Conservation (phyloP, 2,888 invertebrate genomes). For the Criorhina ranunculi region DNA sequence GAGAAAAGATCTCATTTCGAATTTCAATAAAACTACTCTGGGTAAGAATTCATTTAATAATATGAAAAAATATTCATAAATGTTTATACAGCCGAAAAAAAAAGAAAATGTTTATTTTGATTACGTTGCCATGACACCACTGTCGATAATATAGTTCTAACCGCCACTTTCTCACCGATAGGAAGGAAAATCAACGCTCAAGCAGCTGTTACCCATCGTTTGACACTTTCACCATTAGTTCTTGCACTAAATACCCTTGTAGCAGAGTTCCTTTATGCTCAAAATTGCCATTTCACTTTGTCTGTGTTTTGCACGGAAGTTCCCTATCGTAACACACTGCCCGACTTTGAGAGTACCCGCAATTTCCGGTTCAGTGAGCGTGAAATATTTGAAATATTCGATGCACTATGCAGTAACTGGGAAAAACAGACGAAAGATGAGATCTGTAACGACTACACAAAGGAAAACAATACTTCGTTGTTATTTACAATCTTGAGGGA, state of each 20-base stretch:
- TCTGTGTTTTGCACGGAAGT: slow-evolving; percentile 84
- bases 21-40: slow-evolving; percentile 82
- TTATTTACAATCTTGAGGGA: slow-evolving; percentile 77
- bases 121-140: slow-evolving; percentile 35
- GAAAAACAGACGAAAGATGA: slow-evolving; percentile 58
- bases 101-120: slow-evolving; percentile 52
- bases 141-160: slow-evolving; percentile 54
- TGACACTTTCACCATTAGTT: slow-evolving; percentile 81
- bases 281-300: slow-evolving; percentile 83
- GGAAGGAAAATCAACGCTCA: slow-evolving; percentile 80
- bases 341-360: slow-evolving; percentile 80
- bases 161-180: slow-evolving; percentile 57
- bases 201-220: slow-evolving; percentile 77
- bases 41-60: slow-evolving; percentile 79
- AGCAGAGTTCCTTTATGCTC: slow-evolving; percentile 83
- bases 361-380: slow-evolving; percentile 81
- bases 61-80: background rate
- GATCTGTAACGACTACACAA: slow-evolving; percentile 76
- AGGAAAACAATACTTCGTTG: slow-evolving; percentile 75
- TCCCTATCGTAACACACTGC: slow-evolving; percentile 82
- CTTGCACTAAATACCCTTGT: slow-evolving; percentile 82
- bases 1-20: slow-evolving; percentile 81
- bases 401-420: slow-evolving; percentile 78
- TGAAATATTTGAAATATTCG: slow-evolving; percentile 81
- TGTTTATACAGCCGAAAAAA: background rate